Conservation (phyloP, 2,113 vertebrate genomes). For the Ornithorhynchus anatinus region DNA sequence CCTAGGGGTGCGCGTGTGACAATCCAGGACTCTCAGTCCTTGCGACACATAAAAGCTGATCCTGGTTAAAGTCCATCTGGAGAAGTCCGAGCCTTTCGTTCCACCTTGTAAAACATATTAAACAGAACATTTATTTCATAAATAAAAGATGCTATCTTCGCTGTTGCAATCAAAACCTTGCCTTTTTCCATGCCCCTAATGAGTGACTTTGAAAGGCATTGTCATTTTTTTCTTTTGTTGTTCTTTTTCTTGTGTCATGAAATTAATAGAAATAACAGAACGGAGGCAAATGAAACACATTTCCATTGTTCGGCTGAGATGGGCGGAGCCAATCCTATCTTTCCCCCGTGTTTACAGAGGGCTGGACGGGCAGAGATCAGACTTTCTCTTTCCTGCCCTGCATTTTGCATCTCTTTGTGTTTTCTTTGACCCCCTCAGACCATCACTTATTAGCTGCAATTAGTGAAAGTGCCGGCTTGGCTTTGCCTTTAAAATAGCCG, state of each 20-base stretch:
- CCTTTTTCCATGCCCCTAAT: background rate
- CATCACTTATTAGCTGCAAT: background rate
- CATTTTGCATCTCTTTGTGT: background rate
- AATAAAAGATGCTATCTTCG: background rate
- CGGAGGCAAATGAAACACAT: background rate
- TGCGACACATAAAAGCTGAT: too few species aligned
- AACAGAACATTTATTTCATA: background rate
- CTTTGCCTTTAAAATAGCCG: constrained; percentile 17
- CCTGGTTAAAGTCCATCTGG: too few species aligned
- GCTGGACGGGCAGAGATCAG: background rate
- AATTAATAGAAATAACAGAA: background rate
- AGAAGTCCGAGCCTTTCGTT: too few species aligned
- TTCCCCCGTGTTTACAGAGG: background rate
- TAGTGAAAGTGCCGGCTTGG: background rate
- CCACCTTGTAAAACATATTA: background rate
- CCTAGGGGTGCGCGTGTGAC: too few species aligned
- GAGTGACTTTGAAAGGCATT: background rate
- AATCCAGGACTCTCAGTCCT: too few species aligned
- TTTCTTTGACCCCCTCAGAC: background rate
- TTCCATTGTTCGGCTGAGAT: background rate
- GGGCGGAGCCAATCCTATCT: background rate
- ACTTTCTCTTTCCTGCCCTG: background rate
- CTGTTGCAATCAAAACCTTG: background rate
- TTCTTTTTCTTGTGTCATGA: background rate
- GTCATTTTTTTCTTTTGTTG: background rate